phyloP scores from a whole-genome alignment of 2,113 vertebrate species.

The Oncorhynchus kisutch region DNA sequence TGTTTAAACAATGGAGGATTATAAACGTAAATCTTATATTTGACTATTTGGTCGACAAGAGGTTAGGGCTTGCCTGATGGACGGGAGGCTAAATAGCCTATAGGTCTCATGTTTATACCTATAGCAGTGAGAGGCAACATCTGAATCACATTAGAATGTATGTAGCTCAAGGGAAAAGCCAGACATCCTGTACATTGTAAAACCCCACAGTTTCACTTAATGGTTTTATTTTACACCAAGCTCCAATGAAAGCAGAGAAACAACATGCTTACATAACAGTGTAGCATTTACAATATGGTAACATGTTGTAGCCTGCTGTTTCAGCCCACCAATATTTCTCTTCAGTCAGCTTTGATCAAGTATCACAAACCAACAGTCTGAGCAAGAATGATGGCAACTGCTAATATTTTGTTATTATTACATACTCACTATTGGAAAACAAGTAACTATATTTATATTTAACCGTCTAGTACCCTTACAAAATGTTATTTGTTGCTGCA shows the following conservation, averaged over 20 bases:
- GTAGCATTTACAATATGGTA: not conserved
- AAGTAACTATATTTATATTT: too few species aligned
- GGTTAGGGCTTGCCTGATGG: conserved; percentile 1
- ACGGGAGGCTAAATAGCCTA: too few species aligned
- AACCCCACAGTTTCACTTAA: conserved; percentile 21
- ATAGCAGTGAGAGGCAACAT: conserved; percentile 37
- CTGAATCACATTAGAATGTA: conserved; percentile 41
- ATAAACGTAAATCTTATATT: not conserved
- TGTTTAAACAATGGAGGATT: not conserved
- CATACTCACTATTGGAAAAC: too few species aligned
- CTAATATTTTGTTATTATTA: not conserved
- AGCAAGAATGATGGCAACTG: not conserved
- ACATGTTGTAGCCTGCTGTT: not conserved
- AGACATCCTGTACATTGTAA: conserved; percentile 41
- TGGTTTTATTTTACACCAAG: conserved; percentile 33
- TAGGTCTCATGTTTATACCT: conserved; percentile 21
- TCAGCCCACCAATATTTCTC: not conserved
- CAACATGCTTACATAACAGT: conserved; percentile 15
- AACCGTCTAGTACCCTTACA: not conserved
- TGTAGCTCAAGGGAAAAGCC: conserved; percentile 30
- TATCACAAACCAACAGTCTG: not conserved
- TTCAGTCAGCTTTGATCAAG: not conserved
- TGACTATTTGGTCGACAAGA: not conserved
- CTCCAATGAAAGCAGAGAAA: conserved; percentile 34
- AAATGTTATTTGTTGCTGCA: too few species aligned